Percentiles rank a stretch among this genome's conserved stretches.
These are phyloP conservation scores for Lasioglossum figueresi DNA, from an alignment of 2,888 invertebrate genomes.

Conservation along the genomic window DNA sequence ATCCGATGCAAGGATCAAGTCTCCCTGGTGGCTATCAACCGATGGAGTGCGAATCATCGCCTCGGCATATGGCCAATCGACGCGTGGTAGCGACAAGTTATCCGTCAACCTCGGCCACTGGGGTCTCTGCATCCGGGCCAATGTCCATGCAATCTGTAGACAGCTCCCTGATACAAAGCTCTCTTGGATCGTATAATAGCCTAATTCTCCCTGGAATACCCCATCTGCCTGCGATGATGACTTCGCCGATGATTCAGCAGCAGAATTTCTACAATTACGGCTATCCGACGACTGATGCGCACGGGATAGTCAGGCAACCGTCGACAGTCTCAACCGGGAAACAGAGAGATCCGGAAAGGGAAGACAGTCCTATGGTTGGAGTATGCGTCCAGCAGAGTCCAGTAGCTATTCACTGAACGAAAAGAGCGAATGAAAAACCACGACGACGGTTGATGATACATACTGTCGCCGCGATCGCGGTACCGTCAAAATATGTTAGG, in stretches of 20 bases:
- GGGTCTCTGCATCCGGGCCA: constrained; percentile 75
- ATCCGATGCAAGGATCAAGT: constrained; percentile 82
- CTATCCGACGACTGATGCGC: constrained; percentile 80
- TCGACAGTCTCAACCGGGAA: constrained; percentile 79
- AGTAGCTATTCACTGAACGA: constrained; percentile 92
- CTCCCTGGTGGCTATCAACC: constrained; percentile 84
- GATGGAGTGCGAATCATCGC: constrained; percentile 93
- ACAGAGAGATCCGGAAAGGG: constrained; percentile 85
- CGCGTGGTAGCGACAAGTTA: constrained; percentile 76
- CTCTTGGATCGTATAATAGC: constrained; percentile 83
- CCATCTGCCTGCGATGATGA: constrained; percentile 82
- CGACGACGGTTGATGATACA: constrained; percentile 56
- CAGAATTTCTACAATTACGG: constrained; percentile 82
- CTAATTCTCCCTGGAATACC: constrained; percentile 83
- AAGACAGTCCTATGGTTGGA: constrained; percentile 93
- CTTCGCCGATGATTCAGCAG: constrained; percentile 80
- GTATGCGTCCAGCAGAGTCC: constrained; percentile 97
- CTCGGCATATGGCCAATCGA: constrained; percentile 82
- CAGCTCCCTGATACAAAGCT: constrained; percentile 84
- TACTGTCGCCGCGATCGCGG: constrained; percentile 56
- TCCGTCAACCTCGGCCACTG: constrained; percentile 76
- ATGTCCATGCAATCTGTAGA: constrained; percentile 81
- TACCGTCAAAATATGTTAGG: constrained; percentile 59
- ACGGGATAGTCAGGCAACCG: constrained; percentile 78
- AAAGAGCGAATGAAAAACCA: constrained; percentile 36